A percentile compares a stretch with the other conserved stretches of the same genome.
These are phyloP conservation scores for Rhagoletis pomonella DNA, from an alignment of 1,140 invertebrate species.

Conservation along the genomic window DNA sequence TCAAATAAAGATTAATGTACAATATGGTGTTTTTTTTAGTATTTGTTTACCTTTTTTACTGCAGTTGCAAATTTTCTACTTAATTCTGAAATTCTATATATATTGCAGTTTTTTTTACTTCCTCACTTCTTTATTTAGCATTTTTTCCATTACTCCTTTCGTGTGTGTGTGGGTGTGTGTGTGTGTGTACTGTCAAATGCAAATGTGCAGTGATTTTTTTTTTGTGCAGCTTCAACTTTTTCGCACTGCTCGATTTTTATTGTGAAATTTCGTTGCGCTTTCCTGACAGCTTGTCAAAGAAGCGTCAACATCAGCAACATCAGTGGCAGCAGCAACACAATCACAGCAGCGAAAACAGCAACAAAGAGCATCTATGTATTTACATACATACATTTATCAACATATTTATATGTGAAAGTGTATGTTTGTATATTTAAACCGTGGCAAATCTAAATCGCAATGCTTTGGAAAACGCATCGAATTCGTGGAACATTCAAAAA, in stretches of 20 bases:
- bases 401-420: not conserved
- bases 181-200: conserved; percentile 33
- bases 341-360: conserved; percentile 4
- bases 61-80: not conserved
- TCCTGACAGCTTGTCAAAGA: conserved; percentile 45
- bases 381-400: not conserved
- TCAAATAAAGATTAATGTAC: too few species aligned
- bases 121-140: not conserved
- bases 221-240: conserved; percentile 19
- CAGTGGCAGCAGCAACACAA: conserved; percentile 9
- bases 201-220: conserved; percentile 48
- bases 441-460: conserved; percentile 17
- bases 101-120: conserved; percentile 28
- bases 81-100: not conserved
- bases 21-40: too few species aligned
- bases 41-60: not conserved
- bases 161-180: not conserved
- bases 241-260: conserved; percentile 32
- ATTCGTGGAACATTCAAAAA: conserved; percentile 8
- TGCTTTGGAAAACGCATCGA: conserved; percentile 13
- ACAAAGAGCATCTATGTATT: not conserved
- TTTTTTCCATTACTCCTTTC: not conserved
- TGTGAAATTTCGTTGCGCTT: conserved; percentile 46
- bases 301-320: conserved; percentile 46
- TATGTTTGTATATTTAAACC: not conserved